Conservation (phyloP, 2,797 vertebrate species). For the Syncerus caffer region DNA sequence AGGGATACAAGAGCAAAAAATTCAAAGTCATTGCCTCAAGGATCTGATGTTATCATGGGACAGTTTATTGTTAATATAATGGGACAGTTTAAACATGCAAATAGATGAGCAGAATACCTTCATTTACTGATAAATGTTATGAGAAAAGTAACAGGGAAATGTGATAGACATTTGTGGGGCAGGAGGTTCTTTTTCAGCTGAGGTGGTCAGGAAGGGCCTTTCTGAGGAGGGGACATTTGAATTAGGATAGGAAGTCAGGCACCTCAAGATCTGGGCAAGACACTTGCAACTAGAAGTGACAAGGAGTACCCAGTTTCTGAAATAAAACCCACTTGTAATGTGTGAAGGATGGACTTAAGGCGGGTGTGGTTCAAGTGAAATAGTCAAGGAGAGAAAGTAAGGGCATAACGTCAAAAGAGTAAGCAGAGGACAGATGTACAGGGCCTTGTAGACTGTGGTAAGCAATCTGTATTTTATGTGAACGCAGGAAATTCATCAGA, state of each 20-base stretch:
- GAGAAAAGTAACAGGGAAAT: slow-evolving; percentile 4
- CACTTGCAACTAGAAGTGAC: neutral
- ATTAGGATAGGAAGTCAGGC: neutral
- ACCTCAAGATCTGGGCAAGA: neutral
- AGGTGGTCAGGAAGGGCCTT: neutral
- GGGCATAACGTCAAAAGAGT: neutral
- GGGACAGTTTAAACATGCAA: neutral
- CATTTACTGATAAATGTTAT: neutral
- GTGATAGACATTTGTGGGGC: neutral
- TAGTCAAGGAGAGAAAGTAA: neutral
- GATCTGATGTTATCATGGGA: neutral
- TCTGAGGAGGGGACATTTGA: neutral
- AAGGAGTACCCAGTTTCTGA: neutral
- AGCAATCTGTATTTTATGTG: neutral
- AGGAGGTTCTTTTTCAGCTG: neutral
- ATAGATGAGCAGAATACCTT: neutral
- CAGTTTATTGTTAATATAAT: neutral
- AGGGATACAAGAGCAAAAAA: neutral
- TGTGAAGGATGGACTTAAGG: neutral
- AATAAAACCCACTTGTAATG: neutral
- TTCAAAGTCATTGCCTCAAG: neutral
- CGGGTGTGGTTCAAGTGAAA: neutral
- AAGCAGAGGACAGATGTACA: neutral
- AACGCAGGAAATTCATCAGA: neutral
- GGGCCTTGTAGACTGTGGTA: neutral